phyloP scores from a whole-genome alignment of 2,888 invertebrate species.

The Hyposoter dolosus region DNA sequence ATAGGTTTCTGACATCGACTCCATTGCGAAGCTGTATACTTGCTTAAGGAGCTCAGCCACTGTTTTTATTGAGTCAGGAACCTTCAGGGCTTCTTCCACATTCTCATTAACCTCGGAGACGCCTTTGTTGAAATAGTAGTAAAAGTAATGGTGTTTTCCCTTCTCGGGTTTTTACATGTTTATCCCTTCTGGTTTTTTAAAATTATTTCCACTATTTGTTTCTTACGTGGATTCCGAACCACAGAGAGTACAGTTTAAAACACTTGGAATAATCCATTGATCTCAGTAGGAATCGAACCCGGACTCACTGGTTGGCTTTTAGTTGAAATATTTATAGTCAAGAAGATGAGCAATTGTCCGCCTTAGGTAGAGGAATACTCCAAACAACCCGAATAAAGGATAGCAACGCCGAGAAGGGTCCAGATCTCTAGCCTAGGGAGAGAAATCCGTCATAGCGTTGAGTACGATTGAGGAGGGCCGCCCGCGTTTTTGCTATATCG shows the following conservation, averaged over 20 bases:
- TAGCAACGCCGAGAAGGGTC: not conserved
- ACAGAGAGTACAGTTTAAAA: no score
- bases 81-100: constrained; percentile 1
- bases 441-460: constrained; percentile 25
- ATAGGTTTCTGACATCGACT: not conserved
- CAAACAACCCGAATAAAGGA: not conserved
- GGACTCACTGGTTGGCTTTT: no score
- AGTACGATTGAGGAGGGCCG: constrained; percentile 24
- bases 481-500: constrained; percentile 31
- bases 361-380: not conserved
- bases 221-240: no score
- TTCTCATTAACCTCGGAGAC: not conserved
- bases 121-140: not conserved
- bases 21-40: not conserved
- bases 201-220: no score
- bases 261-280: no score
- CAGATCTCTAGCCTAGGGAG: constrained; percentile 35
- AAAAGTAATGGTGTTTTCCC: no score
- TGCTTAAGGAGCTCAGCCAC: not conserved
- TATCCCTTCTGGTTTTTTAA: no score
- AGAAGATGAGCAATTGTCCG: not conserved
- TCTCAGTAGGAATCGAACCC: no score
- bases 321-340: not conserved
- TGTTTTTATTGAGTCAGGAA: not conserved
- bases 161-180: no score